Evolutionary conservation across 2,797 vertebrate genomes (phyloP).

Genomic region (Takifugu ocellatus): DNA sequence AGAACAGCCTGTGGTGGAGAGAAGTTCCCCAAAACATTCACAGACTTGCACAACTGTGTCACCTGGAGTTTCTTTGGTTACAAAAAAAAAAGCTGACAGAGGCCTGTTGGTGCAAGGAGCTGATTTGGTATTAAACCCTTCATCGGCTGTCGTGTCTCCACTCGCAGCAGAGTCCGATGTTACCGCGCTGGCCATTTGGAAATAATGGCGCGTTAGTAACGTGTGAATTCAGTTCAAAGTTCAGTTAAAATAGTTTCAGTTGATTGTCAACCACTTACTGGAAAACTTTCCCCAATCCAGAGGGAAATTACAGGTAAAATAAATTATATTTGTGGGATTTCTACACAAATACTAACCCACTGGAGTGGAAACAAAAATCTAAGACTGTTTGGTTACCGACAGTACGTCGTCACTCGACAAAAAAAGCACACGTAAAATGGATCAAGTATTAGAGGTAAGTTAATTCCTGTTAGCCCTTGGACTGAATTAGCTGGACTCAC

Average conservation of each 20-base stretch:
- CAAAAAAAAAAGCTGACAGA: slow-evolving; percentile 23
- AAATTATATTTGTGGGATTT: slow-evolving; percentile 59
- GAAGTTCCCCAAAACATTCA: slow-evolving; percentile 41
- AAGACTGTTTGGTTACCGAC: slow-evolving; percentile 69
- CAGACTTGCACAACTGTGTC: slow-evolving; percentile 32
- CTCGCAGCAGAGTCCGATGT: slow-evolving; percentile 42
- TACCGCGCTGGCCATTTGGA: slow-evolving; percentile 57
- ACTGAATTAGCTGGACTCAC: slow-evolving; percentile 66
- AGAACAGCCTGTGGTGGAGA: slow-evolving; percentile 41
- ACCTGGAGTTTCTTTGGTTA: slow-evolving; percentile 64
- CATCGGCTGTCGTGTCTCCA: slow-evolving; percentile 14
- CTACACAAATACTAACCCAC: slow-evolving; percentile 47
- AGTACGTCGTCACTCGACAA: slow-evolving; percentile 29
- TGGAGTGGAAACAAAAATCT: slow-evolving; percentile 47
- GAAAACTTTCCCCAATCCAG: slow-evolving; percentile 52
- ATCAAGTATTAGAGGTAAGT: slow-evolving; percentile 73
- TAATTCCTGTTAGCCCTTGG: slow-evolving; percentile 68
- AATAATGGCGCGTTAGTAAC: slow-evolving; percentile 65
- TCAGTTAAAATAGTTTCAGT: slow-evolving; percentile 67
- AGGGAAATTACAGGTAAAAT: slow-evolving; percentile 65
- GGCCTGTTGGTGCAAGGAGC: slow-evolving; percentile 60
- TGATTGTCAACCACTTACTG: slow-evolving; percentile 81
- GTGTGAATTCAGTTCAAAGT: slow-evolving; percentile 47
- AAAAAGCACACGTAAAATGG: slow-evolving; percentile 10
- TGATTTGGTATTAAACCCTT: slow-evolving; percentile 49